phyloP scores from a whole-genome alignment of 2,888 invertebrate species.

The Diadegma fenestrale region DNA sequence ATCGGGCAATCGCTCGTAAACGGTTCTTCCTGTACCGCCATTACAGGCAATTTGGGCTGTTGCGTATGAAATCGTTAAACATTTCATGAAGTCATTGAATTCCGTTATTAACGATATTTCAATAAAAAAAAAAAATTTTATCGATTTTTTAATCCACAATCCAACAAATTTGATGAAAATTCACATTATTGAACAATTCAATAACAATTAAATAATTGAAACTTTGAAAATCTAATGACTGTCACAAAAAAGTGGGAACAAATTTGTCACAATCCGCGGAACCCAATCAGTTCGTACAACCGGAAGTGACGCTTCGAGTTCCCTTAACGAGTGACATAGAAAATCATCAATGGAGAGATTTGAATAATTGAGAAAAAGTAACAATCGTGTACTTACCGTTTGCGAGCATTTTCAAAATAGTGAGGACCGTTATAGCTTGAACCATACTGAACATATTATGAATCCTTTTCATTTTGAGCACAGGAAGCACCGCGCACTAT shows the following conservation, averaged over 20 bases:
- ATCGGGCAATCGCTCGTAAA: constrained; percentile 95
- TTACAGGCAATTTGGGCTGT: constrained; percentile 96
- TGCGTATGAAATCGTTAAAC: background rate
- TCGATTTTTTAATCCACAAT: background rate
- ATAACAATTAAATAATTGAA: background rate
- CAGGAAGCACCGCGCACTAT: constrained; percentile 72
- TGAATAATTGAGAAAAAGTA: constrained; percentile 20
- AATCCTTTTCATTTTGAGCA: constrained; percentile 87
- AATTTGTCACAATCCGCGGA: background rate
- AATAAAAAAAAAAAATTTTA: background rate
- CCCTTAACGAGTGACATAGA: background rate
- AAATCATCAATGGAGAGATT: constrained; percentile 5
- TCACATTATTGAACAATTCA: background rate
- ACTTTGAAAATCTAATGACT: background rate
- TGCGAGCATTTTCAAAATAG: constrained; percentile 92
- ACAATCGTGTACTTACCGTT: constrained; percentile 88
- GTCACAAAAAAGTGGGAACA: background rate
- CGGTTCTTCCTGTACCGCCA: constrained; percentile 94
- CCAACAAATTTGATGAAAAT: background rate
- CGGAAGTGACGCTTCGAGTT: constrained; percentile 13
- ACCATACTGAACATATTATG: constrained; percentile 89
- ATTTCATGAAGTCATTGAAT: background rate
- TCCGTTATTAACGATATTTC: background rate
- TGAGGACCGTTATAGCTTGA: constrained; percentile 94
- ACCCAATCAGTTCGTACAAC: background rate